A percentile compares a stretch with the other conserved stretches of the same genome.
phyloP scores from a whole-genome alignment of 2,888 invertebrate genomes.

The Cistogaster globosa region DNA sequence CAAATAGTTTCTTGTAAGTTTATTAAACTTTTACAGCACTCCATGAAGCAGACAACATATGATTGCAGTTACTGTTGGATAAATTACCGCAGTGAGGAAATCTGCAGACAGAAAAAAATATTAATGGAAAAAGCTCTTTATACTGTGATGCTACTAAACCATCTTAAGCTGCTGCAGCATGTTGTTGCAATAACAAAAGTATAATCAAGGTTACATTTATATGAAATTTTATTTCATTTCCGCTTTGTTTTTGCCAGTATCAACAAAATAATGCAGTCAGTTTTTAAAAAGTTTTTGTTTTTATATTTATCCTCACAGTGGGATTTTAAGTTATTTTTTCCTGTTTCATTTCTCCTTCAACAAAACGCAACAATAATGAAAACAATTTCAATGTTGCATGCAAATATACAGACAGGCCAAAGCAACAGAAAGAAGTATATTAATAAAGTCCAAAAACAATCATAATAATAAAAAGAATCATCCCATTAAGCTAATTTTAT shows the following conservation, averaged over 20 bases:
- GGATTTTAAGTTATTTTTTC: background rate
- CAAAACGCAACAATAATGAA: background rate
- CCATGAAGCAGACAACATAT: conserved; percentile 9
- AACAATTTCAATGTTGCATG: background rate
- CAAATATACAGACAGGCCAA: background rate
- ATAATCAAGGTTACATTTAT: conserved; percentile 3
- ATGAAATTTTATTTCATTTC: conserved; percentile 39
- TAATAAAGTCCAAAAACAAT: background rate
- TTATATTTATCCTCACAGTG: background rate
- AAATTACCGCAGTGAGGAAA: background rate
- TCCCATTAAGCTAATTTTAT: no score
- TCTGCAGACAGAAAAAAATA: background rate
- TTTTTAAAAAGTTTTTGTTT: conserved; percentile 5
- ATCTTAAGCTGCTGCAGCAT: conserved; percentile 13
- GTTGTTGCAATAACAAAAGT: background rate
- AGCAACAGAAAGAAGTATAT: background rate
- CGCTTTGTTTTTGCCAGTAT: background rate
- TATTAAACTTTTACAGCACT: background rate
- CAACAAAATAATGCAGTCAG: background rate
- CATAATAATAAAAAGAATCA: conserved; percentile 11
- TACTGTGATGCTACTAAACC: background rate
- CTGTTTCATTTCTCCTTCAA: background rate
- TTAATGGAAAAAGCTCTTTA: background rate
- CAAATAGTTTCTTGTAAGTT: conserved; percentile 24
- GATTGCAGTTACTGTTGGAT: background rate